Conservation (phyloP, 2,888 invertebrate species). For the Leucophora obtusa region DNA sequence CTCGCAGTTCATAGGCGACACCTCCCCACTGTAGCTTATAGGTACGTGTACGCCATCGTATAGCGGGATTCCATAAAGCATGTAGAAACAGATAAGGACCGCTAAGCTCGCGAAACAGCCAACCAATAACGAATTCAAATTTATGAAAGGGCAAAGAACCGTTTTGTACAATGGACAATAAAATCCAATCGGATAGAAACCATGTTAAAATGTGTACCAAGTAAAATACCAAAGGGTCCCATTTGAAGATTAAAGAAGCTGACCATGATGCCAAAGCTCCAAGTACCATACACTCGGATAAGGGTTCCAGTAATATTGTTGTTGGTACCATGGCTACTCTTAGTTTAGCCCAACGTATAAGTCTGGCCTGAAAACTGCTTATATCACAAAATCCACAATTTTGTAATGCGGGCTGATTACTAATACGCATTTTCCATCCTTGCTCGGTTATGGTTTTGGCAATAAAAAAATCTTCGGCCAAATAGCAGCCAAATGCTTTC, state of each 20-base stretch:
- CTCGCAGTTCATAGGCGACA: slow-evolving; percentile 90
- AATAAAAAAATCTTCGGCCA: slow-evolving; percentile 99
- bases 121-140: slow-evolving; percentile 95
- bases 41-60: slow-evolving; percentile 94
- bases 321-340: slow-evolving; percentile 97
- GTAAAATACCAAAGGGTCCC: slow-evolving; percentile 94
- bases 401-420: slow-evolving; percentile 96
- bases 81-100: slow-evolving; percentile 93
- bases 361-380: slow-evolving; percentile 89
- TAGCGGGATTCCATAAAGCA: slow-evolving; percentile 92
- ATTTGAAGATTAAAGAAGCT: slow-evolving; percentile 87
- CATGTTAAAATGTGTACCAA: slow-evolving; percentile 94
- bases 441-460: slow-evolving; percentile 92
- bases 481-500: slow-evolving; percentile 92
- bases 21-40: slow-evolving; percentile 98
- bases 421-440: slow-evolving; percentile 94
- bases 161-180: slow-evolving; percentile 81
- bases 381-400: slow-evolving; percentile 95
- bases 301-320: slow-evolving; percentile 93
- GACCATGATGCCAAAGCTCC: slow-evolving; percentile 96
- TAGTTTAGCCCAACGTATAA: slow-evolving; percentile 95
- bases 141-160: slow-evolving; percentile 95
- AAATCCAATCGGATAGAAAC: slow-evolving; percentile 96
- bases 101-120: slow-evolving; percentile 95
- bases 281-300: slow-evolving; percentile 95